Percentiles rank a stretch among this genome's conserved stretches.
Conservation (phyloP, 2,888 invertebrate genomes). For the Ectemnius lituratus region DNA sequence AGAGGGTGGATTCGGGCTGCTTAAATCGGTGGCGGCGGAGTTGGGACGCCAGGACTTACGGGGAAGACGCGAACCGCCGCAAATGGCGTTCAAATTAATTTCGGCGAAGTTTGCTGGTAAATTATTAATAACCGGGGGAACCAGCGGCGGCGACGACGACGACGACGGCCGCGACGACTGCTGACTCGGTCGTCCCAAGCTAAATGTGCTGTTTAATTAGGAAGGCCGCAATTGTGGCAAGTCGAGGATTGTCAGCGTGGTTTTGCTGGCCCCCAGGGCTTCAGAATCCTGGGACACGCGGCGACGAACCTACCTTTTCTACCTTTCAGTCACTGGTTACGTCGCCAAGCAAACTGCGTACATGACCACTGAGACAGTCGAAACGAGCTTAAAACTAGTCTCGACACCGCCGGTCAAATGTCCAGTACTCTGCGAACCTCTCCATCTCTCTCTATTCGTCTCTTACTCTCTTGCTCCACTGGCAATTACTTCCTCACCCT, state of each 20-base stretch:
- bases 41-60: conserved; percentile 46
- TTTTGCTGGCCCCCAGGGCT: conserved; percentile 26
- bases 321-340: conserved; percentile 31
- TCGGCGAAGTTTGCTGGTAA: conserved; percentile 61
- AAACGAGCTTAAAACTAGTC: conserved; percentile 58
- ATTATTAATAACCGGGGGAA: conserved; percentile 61
- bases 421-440: no score
- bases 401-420: conserved; percentile 12
- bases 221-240: conserved; percentile 66
- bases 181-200: conserved; percentile 60
- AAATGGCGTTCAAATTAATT: conserved; percentile 69
- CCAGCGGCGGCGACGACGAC: conserved; percentile 7
- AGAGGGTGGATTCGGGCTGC: conserved; percentile 34
- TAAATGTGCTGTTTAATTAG: conserved; percentile 69
- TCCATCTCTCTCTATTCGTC: no score
- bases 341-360: conserved; percentile 37
- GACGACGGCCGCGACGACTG: conserved; percentile 46
- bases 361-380: conserved; percentile 24
- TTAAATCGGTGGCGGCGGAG: conserved; percentile 54
- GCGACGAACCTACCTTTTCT: conserved; percentile 24
- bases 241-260: conserved; percentile 47
- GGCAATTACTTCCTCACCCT: no score
- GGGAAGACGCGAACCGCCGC: conserved; percentile 60
- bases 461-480: no score
- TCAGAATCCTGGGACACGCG: not conserved